Base-by-base conservation (phyloP, 1,140 invertebrate species). In the Heliothis virescens region DNA sequence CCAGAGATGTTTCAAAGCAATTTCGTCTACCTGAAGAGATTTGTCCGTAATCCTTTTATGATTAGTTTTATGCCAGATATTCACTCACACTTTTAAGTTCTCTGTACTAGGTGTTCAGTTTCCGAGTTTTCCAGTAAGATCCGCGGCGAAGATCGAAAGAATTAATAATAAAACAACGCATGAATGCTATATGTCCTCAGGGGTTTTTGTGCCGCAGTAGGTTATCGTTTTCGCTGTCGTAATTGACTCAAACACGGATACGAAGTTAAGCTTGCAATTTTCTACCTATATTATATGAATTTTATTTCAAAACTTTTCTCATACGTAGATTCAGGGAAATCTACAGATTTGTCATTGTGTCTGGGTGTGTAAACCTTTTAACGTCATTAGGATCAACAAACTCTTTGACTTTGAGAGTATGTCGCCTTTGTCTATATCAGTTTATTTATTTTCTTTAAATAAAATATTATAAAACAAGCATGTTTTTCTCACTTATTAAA, bases 91-190 rank as follows among this genome's bases (percentile, higher is more conserved):
- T 60, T 60, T 60, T 15, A 60, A 60, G 57, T 29, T 60, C 29
- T 60, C 57, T 18, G 10, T 21, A 2, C 55, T 57, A 21, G 57
- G 18, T 60, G 41, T 50, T 65, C 47, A 11, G 34, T 63, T 75
- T 76, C n/a, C 15, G 41, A n/a, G 59, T 63, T 18, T 62, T 41
- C 29, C 47, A 41, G 7, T 53, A 69, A 41, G 5, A 41, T 15
- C 48, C 47, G 57, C 18, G 12, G 60, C 47, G 74, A 53, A 65
- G 26, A 76, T 41, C 26, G 48, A 76, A 76, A 65, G 74, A 76
- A 76, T 76, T 76, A 76, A 76, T 76, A 76, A 76, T 76, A 76
- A 26, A 26, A 76, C 59, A 65, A 65, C 74, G 50, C 60, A 65
- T 76, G 74, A 76, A 76, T 76, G 47, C 74, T 63, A 76, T 65